phyloP scores from a whole-genome alignment of 2,113 vertebrate genomes.

The Dolichallabes microphthalmus region DNA sequence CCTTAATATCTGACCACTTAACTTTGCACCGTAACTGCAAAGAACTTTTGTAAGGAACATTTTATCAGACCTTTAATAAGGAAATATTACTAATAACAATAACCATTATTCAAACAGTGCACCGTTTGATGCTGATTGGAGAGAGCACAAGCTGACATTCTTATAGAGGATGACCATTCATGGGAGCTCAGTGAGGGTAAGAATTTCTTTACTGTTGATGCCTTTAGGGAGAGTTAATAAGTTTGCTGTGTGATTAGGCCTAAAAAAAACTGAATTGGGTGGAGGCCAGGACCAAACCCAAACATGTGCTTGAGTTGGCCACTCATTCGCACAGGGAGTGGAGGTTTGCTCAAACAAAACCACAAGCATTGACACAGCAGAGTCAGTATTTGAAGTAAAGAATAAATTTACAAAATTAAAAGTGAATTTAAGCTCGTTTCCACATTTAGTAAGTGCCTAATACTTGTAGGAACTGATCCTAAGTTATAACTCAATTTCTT shows the following conservation, averaged over 20 bases:
- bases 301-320: conserved; percentile 22
- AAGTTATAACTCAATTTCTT: not conserved
- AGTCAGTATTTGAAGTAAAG: conserved; percentile 7
- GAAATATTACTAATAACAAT: conserved; percentile 19
- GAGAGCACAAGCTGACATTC: not conserved
- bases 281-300: conserved; percentile 53
- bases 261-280: conserved; percentile 34
- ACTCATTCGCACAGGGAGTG: conserved; percentile 20
- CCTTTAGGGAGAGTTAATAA: conserved; percentile 39
- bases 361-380: conserved; percentile 29
- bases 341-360: conserved; percentile 46
- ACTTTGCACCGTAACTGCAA: not conserved
- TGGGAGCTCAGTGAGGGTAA: not conserved
- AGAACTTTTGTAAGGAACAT: not conserved
- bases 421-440: not conserved
- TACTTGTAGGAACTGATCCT: not conserved
- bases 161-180: conserved; percentile 4
- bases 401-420: conserved; percentile 9
- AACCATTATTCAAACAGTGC: not conserved
- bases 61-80: not conserved
- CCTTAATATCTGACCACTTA: conserved; percentile 3
- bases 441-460: conserved; percentile 18
- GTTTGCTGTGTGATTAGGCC: conserved; percentile 45
- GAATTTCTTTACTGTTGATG: conserved; percentile 31
- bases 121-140: not conserved